Evolutionary conservation across 2,797 vertebrate genomes (phyloP).

Genomic region (Gymnoscopelus microlampas): DNA sequence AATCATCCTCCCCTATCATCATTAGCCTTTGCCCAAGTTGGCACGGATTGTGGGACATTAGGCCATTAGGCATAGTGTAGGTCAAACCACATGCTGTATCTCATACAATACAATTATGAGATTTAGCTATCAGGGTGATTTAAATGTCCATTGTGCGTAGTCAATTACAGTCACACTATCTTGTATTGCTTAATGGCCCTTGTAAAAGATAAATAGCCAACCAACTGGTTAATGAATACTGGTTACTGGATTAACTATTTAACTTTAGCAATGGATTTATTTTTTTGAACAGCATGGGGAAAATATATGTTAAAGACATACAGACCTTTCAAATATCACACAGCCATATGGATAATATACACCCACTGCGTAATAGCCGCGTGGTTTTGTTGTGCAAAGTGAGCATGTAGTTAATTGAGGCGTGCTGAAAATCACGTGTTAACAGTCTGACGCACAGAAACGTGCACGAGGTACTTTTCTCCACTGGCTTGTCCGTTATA

Average conservation of each 20-base stretch:
- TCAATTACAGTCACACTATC: slow-evolving; percentile 9
- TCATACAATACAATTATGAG: slow-evolving; percentile 10
- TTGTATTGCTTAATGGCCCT: not conserved
- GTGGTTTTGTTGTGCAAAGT: slow-evolving; percentile 15
- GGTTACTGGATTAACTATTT: not conserved
- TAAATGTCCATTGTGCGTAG: not conserved
- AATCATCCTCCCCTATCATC: not conserved
- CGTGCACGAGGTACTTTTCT: slow-evolving; percentile 24
- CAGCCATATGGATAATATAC: not conserved
- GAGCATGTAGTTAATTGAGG: slow-evolving; percentile 49
- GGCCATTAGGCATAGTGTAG: slow-evolving; percentile 10
- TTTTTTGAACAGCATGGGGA: not conserved
- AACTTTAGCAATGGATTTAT: not conserved
- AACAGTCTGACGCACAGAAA: slow-evolving; percentile 49
- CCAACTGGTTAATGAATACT: not conserved
- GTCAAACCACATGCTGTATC: too few species aligned
- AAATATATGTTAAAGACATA: not conserved
- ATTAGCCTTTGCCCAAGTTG: slow-evolving; percentile 2
- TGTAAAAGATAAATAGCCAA: not conserved
- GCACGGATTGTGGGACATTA: slow-evolving; percentile 22
- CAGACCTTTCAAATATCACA: not conserved
- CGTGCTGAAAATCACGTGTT: slow-evolving; percentile 62
- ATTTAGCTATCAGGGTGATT: slow-evolving; percentile 16
- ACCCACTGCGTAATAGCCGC: not conserved
- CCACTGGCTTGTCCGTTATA: slow-evolving; percentile 33